Evolutionary conservation across 1,140 invertebrate species (phyloP), one percentile per base, ranked within the genome.

Genomic region (Vanessa atalanta): DNA sequence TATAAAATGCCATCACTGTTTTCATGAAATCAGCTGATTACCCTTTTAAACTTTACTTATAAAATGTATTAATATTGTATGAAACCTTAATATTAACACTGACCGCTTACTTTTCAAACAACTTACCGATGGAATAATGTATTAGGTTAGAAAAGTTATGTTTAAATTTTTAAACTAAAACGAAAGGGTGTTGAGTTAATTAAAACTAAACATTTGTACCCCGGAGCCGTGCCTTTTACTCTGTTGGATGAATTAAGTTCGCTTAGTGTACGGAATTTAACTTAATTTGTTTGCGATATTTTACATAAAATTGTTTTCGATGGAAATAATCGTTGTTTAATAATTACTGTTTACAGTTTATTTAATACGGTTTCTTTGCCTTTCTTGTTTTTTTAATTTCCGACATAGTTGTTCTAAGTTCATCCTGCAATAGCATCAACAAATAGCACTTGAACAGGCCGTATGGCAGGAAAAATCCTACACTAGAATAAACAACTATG

Each of bases 191-290:
- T 67, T 50, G 66, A 55, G 55, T 66, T 76, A 76, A 76, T 76
- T 76, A 75, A 76, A 76, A 68, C 64, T 70, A 76, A 76, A 76
- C 65, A 76, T 76, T 71, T 67, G 66, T 68, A 57, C 70, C 51
- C 37, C 43, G 57, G 23, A 57, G 60, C 71, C 74, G 74, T 76
- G 74, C 72, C 74, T 76, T 71, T 76, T 63, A 66, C 74, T 68
- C 69, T 66, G 74, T 76, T 68, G 67, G 70, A 64, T 47, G 74
- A 72, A 76, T 76, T 76, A 76, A 72, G 60, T 65, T 60, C 47
- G 9, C 65, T 57, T 47, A 66, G 55, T 57, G 53, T 37, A 61
- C 57, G 26, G 57, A 57, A 57, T 57, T n/a, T 14, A 61, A 61
- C 26, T 37, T 61, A 61, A 31, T 61, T 61, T 61, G 31, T 61